Evolutionary conservation across 2,797 vertebrate genomes (phyloP).

Genomic region (Silurus lanzhouensis): DNA sequence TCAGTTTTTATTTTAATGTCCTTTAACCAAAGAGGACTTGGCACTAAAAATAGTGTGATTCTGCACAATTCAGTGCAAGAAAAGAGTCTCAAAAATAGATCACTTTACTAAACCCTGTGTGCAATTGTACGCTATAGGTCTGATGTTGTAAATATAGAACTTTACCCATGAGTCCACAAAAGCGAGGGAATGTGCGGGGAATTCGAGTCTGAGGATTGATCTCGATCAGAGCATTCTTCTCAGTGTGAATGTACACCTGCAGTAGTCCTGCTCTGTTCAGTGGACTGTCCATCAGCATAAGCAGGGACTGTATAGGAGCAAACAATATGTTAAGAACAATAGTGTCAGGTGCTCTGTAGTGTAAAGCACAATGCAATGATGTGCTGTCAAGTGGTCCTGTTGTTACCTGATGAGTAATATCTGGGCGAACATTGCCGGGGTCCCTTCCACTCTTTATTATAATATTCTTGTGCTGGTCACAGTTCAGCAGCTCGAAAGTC

Average conservation of each 20-base stretch:
- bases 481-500: conserved; percentile 92
- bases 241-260: conserved; percentile 94
- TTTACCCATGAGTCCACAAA: conserved; percentile 97
- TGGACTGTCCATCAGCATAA: conserved; percentile 98
- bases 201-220: conserved; percentile 97
- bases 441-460: conserved; percentile 88
- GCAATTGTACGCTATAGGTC: neutral
- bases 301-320: conserved; percentile 69
- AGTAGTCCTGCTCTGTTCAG: conserved; percentile 93
- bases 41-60: too few species aligned
- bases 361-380: neutral
- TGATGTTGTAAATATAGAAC: neutral
- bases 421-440: conserved; percentile 86
- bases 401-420: conserved; percentile 92
- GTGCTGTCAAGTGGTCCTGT: too few species aligned
- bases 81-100: neutral
- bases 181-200: conserved; percentile 92
- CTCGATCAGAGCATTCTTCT: conserved; percentile 92
- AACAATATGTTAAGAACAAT: neutral
- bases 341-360: neutral
- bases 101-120: neutral
- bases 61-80: neutral
- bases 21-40: neutral
- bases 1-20: neutral
- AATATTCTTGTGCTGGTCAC: conserved; percentile 91